These are phyloP conservation scores for Nomada goodeniana DNA, from an alignment of 2,888 invertebrate species.

Conservation along the genomic window DNA sequence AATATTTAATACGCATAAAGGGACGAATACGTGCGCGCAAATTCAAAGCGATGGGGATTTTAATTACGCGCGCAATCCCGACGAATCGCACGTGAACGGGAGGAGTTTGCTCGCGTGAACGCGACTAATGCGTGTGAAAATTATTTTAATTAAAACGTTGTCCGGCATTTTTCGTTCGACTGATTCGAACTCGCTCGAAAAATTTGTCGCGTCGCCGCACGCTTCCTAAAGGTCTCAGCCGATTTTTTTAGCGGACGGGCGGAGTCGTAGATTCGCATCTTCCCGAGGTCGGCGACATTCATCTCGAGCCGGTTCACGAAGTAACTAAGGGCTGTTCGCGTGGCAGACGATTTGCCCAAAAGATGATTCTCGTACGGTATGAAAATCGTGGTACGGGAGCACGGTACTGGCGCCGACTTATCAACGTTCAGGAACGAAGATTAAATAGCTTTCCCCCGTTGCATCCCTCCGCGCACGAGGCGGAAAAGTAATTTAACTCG, in stretches of 20 bases:
- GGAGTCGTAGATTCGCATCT: conserved; percentile 13
- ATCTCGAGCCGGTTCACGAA: not conserved
- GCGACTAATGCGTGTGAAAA: conserved; percentile 27
- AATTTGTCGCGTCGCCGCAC: not conserved
- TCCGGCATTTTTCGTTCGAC: not conserved
- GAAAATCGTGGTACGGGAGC: conserved; percentile 20
- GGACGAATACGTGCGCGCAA: not conserved
- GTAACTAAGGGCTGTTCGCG: conserved; percentile 16
- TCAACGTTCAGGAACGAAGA: conserved; percentile 47
- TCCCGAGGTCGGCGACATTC: not conserved
- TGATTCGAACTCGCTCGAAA: not conserved
- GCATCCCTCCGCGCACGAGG: not conserved
- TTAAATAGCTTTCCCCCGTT: conserved; percentile 38
- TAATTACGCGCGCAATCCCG: conserved; percentile 36
- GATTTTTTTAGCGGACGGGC: no score
- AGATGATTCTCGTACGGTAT: conserved; percentile 18
- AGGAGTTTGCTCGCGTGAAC: conserved; percentile 4
- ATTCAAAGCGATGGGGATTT: conserved; percentile 48
- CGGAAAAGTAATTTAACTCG: conserved; percentile 45
- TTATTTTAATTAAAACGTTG: conserved; percentile 49
- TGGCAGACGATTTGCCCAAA: conserved; percentile 11
- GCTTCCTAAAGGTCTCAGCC: no score
- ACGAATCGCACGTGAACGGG: conserved; percentile 8
- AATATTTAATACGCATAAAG: conserved; percentile 45
- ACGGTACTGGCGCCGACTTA: conserved; percentile 24